Evolutionary conservation across 2,888 invertebrate species (phyloP).

Genomic region (Oscheius sp.): DNA sequence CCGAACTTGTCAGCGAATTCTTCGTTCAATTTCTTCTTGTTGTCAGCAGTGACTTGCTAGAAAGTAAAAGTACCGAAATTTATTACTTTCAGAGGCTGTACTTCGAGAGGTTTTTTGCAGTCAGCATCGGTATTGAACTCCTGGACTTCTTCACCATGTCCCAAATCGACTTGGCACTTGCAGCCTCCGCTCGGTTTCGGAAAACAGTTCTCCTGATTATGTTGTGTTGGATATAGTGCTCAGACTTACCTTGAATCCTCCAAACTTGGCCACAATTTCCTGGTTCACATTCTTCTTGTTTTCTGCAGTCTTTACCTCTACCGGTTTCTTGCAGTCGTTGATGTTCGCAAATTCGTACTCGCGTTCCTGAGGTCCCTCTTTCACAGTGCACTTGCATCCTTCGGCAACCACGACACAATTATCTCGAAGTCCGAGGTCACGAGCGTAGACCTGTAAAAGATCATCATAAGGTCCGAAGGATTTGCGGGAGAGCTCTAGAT

Average conservation of each 20-base stretch:
- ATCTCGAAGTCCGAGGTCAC: conserved; percentile 12
- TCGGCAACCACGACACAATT: conserved; percentile 16
- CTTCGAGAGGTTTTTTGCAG: conserved; percentile 56
- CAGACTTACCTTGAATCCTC: conserved; percentile 55
- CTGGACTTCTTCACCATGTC: conserved; percentile 58
- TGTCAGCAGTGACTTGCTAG: conserved; percentile 59
- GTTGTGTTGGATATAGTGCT: not conserved
- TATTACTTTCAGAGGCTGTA: too few species aligned
- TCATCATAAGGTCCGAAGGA: not conserved
- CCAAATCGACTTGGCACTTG: conserved; percentile 61
- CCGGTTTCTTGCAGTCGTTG: conserved; percentile 61
- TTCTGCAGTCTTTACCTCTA: conserved; percentile 57
- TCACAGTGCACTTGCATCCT: conserved; percentile 63
- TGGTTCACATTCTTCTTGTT: conserved; percentile 55
- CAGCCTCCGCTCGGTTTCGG: conserved; percentile 64
- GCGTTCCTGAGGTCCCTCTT: conserved; percentile 54
- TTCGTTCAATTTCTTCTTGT: conserved; percentile 68
- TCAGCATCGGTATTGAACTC: conserved; percentile 52
- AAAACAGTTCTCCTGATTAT: conserved; percentile 62
- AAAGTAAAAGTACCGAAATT: too few species aligned
- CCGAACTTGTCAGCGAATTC: conserved; percentile 70
- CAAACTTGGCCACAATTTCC: conserved; percentile 61
- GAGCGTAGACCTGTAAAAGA: conserved; percentile 18
- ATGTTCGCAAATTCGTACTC: conserved; percentile 53
- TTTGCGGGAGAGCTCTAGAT: not conserved